phyloP scores from a whole-genome alignment of 2,888 invertebrate species.

The Ormyrus nitidulus region DNA sequence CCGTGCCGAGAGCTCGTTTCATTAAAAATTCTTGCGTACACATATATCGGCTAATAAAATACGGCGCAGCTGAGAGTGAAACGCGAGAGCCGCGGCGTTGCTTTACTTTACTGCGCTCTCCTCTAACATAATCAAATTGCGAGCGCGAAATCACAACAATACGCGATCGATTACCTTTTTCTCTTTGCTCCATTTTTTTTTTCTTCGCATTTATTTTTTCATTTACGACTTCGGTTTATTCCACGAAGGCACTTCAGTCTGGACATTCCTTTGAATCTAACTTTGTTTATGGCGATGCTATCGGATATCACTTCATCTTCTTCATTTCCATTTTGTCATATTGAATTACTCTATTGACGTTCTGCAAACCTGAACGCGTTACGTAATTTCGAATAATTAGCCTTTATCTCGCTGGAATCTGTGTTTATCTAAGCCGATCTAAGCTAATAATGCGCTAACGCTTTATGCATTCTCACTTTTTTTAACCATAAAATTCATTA shows the following conservation, averaged over 20 bases:
- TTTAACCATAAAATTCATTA: too few relatives aligned
- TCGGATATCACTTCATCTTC: background rate
- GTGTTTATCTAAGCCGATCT: too few relatives aligned
- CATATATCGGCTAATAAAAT: constrained; percentile 19
- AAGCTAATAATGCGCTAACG: too few relatives aligned
- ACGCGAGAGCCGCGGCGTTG: constrained; percentile 15
- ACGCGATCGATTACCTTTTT: constrained; percentile 37
- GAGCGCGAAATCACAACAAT: constrained; percentile 24
- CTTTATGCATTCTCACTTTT: too few relatives aligned
- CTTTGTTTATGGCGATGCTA: too few relatives aligned
- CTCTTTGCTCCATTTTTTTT: background rate
- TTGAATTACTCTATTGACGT: background rate
- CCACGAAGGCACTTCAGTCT: too few relatives aligned
- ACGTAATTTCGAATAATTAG: too few relatives aligned
- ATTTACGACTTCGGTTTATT: too few relatives aligned
- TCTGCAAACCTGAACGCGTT: background rate
- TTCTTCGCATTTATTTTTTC: background rate
- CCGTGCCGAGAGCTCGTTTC: too few relatives aligned
- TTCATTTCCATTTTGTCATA: background rate
- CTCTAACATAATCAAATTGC: constrained; percentile 45
- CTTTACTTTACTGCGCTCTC: constrained; percentile 3
- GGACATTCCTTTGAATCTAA: too few relatives aligned
- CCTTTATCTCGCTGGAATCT: too few relatives aligned
- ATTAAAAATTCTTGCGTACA: background rate
- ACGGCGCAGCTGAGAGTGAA: constrained; percentile 32